These are phyloP conservation scores for Rhodinocichla rosea DNA, from an alignment of 2,113 vertebrate genomes.

Conservation along the genomic window DNA sequence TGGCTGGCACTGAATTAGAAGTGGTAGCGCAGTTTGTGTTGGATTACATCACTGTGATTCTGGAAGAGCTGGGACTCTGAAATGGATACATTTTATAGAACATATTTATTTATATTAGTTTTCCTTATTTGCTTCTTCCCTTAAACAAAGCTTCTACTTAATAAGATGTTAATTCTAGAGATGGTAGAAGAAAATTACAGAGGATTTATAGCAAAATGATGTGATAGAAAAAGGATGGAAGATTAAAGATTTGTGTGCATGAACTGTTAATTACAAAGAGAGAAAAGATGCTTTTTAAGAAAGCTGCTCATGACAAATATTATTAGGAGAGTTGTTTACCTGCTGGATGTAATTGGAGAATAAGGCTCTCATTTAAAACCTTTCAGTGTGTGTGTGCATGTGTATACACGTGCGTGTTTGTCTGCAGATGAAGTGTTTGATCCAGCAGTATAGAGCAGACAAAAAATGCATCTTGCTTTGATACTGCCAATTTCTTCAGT, in stretches of 20 bases:
- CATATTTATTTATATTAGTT: not conserved
- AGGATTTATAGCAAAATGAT: not conserved
- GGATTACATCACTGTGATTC: not conserved
- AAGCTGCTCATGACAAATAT: not conserved
- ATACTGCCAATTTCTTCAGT: not conserved
- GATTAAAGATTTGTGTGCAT: not conserved
- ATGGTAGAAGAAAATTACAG: not conserved
- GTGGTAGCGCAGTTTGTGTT: not conserved
- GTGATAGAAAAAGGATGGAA: not conserved
- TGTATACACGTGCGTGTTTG: fast-evolving
- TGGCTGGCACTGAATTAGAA: not conserved
- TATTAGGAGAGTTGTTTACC: not conserved
- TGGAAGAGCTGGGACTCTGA: not conserved
- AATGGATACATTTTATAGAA: not conserved
- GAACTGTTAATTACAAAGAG: not conserved
- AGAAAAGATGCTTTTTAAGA: not conserved
- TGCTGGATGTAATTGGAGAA: not conserved
- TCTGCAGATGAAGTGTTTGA: not conserved
- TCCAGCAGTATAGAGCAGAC: not conserved
- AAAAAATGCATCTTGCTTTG: not conserved
- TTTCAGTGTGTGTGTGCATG: not conserved
- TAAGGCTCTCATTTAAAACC: not conserved
- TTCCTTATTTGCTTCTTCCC: not conserved
- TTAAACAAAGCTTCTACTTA: not conserved
- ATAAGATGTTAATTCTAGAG: not conserved